phyloP scores from a whole-genome alignment of 2,888 invertebrate species.

The Andrena flavipes region DNA sequence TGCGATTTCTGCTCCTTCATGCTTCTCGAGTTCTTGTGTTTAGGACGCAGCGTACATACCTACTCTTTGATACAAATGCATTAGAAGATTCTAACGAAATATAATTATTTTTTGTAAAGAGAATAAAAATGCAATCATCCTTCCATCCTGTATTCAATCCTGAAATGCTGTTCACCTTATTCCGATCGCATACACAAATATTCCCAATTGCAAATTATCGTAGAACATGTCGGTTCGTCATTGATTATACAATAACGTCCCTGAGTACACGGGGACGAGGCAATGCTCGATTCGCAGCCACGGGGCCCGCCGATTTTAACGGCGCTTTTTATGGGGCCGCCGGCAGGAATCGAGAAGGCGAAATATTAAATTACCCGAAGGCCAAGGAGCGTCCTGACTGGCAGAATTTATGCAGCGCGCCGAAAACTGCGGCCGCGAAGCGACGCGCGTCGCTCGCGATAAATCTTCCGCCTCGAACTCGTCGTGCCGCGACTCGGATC shows the following conservation, averaged over 20 bases:
- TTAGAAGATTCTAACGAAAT: not conserved
- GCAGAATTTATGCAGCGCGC: slow-evolving; percentile 68
- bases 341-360: slow-evolving; percentile 46
- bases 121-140: too few relatives aligned
- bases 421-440: slow-evolving; percentile 55
- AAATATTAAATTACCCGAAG: slow-evolving; percentile 71
- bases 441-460: slow-evolving; percentile 66
- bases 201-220: not conserved
- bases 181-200: not conserved
- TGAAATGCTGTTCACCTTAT: not conserved
- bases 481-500: slow-evolving; percentile 24
- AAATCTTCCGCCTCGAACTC: slow-evolving; percentile 59
- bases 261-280: not conserved
- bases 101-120: too few relatives aligned
- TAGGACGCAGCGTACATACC: not conserved
- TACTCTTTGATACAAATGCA: not conserved
- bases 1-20: not conserved
- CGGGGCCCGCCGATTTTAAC: slow-evolving; percentile 39
- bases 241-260: slow-evolving; percentile 36
- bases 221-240: not conserved
- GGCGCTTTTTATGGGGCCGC: slow-evolving; percentile 31
- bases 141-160: too few relatives aligned
- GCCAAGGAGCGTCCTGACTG: slow-evolving; percentile 33
- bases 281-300: slow-evolving; percentile 3
- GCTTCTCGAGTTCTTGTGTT: not conserved